Evolutionary conservation across 2,888 invertebrate genomes (phyloP).

Genomic region (Lottia scabra): DNA sequence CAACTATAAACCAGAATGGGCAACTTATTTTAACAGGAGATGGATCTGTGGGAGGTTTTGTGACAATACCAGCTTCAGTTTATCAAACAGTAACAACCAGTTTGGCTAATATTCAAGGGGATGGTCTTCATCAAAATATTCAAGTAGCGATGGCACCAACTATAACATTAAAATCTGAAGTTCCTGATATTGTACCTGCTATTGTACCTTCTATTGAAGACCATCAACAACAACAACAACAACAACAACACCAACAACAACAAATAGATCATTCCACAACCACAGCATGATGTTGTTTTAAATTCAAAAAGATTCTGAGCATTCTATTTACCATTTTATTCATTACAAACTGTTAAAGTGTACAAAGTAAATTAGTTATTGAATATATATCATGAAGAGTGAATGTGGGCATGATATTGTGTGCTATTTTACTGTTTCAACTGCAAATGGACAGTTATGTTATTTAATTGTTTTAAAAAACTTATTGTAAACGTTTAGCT

Average conservation of each 20-base stretch:
- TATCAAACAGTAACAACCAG: constrained; percentile 93
- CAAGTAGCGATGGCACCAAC: constrained; percentile 64
- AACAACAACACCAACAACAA: constrained; percentile 47
- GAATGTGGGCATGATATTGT: too few species aligned
- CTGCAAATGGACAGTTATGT: too few species aligned
- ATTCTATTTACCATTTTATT: too few species aligned
- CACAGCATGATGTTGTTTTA: too few species aligned
- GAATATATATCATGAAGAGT: too few species aligned
- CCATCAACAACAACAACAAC: constrained; percentile 46
- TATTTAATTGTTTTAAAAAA: too few species aligned
- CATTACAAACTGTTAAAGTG: too few species aligned
- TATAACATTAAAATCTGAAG: constrained; percentile 33
- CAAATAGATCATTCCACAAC: constrained; percentile 7
- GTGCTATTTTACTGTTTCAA: too few species aligned
- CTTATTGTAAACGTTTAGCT: too few species aligned
- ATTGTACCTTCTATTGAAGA: constrained; percentile 63
- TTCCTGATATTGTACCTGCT: constrained; percentile 60
- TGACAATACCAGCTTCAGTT: constrained; percentile 95
- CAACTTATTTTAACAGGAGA: constrained; percentile 95
- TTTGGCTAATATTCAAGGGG: constrained; percentile 24
- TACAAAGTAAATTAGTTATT: too few species aligned
- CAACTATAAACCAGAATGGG: constrained; percentile 87
- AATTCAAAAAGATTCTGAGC: too few species aligned
- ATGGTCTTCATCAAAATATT: constrained; percentile 24
- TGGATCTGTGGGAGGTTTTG: constrained; percentile 82